These are phyloP conservation scores for Calosoma granatense DNA, from an alignment of 1,140 invertebrate genomes.

Conservation along the genomic window DNA sequence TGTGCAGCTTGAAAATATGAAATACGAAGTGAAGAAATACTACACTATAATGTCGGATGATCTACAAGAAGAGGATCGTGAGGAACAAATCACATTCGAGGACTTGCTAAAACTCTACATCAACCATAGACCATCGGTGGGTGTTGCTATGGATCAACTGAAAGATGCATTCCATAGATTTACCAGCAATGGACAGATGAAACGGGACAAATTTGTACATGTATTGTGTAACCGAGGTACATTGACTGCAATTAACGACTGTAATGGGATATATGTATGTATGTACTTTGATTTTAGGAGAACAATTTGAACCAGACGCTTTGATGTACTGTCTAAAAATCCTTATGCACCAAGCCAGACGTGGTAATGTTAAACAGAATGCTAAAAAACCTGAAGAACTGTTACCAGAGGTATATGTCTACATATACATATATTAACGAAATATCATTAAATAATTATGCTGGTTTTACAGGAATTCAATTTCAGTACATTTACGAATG, in stretches of 20 bases:
- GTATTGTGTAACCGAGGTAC: background rate
- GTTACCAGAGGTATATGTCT: background rate
- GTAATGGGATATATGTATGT: background rate
- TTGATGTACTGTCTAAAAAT: background rate
- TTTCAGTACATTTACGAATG: background rate
- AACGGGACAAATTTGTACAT: background rate
- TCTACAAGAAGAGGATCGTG: slow-evolving; percentile 6
- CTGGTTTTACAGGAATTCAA: background rate
- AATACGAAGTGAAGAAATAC: background rate
- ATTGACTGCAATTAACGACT: no score
- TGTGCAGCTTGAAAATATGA: no score
- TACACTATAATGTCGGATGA: no score
- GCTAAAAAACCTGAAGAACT: background rate
- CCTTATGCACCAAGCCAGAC: background rate
- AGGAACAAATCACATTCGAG: slow-evolving; percentile 50
- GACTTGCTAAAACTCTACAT: slow-evolving; percentile 62
- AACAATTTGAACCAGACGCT: background rate
- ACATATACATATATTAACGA: background rate
- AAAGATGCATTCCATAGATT: slow-evolving; percentile 25
- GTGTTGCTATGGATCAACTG: slow-evolving; percentile 32
- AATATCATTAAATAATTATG: background rate
- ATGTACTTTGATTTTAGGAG: background rate
- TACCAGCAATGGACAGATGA: background rate
- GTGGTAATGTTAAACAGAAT: no score
- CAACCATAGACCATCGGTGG: slow-evolving; percentile 55